Percentiles rank a stretch among this genome's conserved stretches.
phyloP scores from a whole-genome alignment of 2,888 invertebrate species.

The Rhaphigaster nebulosa region DNA sequence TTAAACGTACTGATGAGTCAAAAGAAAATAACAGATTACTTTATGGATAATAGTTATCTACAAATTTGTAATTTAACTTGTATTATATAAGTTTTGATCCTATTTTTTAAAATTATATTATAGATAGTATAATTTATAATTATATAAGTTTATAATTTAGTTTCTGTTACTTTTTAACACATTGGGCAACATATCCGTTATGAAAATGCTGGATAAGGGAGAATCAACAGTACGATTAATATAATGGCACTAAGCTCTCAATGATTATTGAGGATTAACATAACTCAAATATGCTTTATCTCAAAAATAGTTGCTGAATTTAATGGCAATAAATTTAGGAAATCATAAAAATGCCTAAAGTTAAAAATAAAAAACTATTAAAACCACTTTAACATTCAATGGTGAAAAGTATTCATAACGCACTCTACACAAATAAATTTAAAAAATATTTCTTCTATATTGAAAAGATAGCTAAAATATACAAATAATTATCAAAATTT shows the following conservation, averaged over 20 bases:
- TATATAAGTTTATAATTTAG: neutral
- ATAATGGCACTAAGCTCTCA: neutral
- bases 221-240: neutral
- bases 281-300: neutral
- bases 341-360: neutral
- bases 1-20: no score
- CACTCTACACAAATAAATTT: neutral
- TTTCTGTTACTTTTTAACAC: neutral
- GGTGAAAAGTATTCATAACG: neutral
- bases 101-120: no score
- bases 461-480: neutral
- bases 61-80: no score
- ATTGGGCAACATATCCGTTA: neutral
- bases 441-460: neutral
- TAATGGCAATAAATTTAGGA: neutral
- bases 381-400: neutral
- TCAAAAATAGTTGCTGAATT: neutral
- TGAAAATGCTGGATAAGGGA: neutral
- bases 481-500: conserved; percentile 23
- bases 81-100: no score
- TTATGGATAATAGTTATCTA: neutral
- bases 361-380: neutral
- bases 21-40: neutral
- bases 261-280: neutral
- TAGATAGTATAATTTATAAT: neutral